These are phyloP conservation scores for Mirza zaza DNA, from an alignment of 2,113 vertebrate species.

Conservation along the genomic window DNA sequence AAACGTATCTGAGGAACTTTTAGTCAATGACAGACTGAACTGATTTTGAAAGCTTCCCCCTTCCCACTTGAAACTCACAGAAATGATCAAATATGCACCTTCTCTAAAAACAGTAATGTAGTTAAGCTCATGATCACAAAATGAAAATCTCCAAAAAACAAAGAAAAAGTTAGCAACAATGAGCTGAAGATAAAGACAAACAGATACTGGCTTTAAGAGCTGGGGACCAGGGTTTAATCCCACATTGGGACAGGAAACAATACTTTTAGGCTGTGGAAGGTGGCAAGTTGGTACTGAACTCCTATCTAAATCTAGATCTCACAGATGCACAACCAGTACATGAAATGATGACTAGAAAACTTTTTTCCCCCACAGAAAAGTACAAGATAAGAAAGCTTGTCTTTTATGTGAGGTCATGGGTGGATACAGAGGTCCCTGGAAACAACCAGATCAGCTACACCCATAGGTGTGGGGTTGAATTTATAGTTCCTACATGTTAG, in stretches of 20 bases:
- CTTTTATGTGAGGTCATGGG: neutral
- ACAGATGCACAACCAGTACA: neutral
- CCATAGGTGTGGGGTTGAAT: neutral
- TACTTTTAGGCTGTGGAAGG: neutral
- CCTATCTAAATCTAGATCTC: neutral
- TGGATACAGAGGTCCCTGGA: neutral
- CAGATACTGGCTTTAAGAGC: slow-evolving; percentile 22
- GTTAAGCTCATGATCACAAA: slow-evolving; percentile 1
- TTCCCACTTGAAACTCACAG: slow-evolving; percentile 24
- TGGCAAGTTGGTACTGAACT: neutral
- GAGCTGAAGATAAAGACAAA: neutral
- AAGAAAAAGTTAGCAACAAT: neutral
- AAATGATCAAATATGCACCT: neutral
- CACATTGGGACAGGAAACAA: neutral
- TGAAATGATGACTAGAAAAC: slow-evolving; percentile 4
- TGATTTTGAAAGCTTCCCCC: neutral
- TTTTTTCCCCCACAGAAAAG: slow-evolving; percentile 20
- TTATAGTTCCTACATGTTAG: neutral
- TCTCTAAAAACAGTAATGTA: neutral
- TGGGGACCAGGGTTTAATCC: neutral
- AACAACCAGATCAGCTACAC: neutral
- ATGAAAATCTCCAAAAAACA: slow-evolving; percentile 27
- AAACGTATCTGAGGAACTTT: neutral
- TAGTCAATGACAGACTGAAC: neutral
- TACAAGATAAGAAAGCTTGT: neutral